Conservation (phyloP, 2,888 invertebrate species). For the Amiota minor region DNA sequence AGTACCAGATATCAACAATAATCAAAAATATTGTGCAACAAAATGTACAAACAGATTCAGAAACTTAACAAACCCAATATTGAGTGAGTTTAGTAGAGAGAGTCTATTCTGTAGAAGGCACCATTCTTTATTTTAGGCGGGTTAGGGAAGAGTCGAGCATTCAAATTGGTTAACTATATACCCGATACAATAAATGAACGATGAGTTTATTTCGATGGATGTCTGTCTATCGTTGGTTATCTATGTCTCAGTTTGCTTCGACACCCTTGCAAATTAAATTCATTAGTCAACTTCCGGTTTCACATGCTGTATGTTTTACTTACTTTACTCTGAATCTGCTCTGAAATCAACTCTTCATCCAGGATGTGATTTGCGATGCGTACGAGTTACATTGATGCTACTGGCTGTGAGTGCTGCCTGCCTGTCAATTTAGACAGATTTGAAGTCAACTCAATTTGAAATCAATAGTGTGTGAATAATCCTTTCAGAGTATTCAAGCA, state of each 20-base stretch:
- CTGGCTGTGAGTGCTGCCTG: constrained; percentile 46
- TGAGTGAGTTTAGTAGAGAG: no score
- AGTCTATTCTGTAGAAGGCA: no score
- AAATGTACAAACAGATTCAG: no score
- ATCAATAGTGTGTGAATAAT: constrained; percentile 74
- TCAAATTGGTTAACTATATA: no score
- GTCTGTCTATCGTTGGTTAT: background rate
- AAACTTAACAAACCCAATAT: no score
- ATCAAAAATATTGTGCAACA: no score
- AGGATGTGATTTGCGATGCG: constrained; percentile 13
- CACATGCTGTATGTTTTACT: constrained; percentile 32
- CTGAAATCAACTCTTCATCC: background rate
- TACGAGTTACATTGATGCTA: constrained; percentile 41
- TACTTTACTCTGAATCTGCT: background rate
- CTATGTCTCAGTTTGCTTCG: constrained; percentile 62
- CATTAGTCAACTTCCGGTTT: constrained; percentile 70
- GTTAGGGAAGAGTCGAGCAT: no score
- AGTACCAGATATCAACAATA: no score
- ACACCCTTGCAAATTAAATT: constrained; percentile 70
- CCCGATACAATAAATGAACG: no score
- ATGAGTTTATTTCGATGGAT: background rate
- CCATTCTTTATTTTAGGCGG: no score
- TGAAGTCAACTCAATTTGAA: constrained; percentile 74
- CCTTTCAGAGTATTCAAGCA: constrained; percentile 57
- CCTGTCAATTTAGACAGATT: constrained; percentile 71